phyloP scores from a whole-genome alignment of 2,113 vertebrate species.

The Nipponia nippon region DNA sequence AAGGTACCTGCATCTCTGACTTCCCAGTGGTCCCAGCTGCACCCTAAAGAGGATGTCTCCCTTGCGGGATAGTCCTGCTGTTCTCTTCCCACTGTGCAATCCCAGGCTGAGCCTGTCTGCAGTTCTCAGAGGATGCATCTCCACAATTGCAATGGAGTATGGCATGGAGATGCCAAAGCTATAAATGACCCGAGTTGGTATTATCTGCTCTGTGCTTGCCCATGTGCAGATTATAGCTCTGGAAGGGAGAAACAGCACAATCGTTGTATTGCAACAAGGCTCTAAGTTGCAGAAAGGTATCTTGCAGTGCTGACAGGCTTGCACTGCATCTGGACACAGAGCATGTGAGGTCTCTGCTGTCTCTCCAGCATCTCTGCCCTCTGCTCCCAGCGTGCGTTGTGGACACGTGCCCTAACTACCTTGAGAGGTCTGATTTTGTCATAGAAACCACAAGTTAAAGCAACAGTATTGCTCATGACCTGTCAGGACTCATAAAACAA shows the following conservation, averaged over 20 bases:
- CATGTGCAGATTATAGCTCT: not conserved
- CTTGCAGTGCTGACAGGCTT: not conserved
- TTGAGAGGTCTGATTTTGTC: not conserved
- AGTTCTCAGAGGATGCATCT: not conserved
- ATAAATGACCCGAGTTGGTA: not conserved
- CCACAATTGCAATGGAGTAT: not conserved
- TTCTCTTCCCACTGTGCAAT: not conserved
- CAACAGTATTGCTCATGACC: not conserved
- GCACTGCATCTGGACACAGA: not conserved
- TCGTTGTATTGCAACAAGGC: not conserved
- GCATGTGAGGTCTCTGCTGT: not conserved
- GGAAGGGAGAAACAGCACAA: not conserved
- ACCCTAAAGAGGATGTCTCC: not conserved
- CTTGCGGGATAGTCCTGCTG: not conserved
- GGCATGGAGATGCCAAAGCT: not conserved
- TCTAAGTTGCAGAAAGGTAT: not conserved
- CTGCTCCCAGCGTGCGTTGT: rapidly evolving
- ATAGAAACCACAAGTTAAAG: not conserved
- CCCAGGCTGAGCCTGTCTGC: not conserved
- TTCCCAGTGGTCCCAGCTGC: not conserved
- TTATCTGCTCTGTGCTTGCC: not conserved
- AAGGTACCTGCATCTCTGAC: not conserved
- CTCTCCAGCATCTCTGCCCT: not conserved
- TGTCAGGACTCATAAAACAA: not conserved
- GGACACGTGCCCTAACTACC: not conserved